phyloP scores from a whole-genome alignment of 2,888 invertebrate genomes.

The Prenolepis imparis region DNA sequence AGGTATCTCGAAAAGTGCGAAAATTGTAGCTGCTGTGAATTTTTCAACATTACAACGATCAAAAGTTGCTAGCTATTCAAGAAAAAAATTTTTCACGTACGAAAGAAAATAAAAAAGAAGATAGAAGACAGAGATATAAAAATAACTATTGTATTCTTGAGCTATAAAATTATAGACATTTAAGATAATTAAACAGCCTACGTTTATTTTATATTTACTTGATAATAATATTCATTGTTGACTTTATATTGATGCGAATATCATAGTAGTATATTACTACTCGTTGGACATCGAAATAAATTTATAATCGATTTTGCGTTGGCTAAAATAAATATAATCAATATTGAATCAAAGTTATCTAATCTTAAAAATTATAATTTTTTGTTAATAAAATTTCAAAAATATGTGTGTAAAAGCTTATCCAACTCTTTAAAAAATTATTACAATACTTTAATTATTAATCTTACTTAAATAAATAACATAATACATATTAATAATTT shows the following conservation, averaged over 20 bases:
- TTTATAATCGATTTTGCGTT: background rate
- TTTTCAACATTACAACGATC: background rate
- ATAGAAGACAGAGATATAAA: background rate
- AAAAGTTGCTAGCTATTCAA: background rate
- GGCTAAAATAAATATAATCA: background rate
- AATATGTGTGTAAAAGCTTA: background rate
- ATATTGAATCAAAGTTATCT: background rate
- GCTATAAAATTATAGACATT: background rate
- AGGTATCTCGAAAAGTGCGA: conserved; percentile 8
- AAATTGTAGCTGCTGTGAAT: conserved; percentile 25
- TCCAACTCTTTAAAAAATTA: background rate
- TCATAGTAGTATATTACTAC: background rate
- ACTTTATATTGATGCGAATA: conserved; percentile 20
- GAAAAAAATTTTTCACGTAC: background rate
- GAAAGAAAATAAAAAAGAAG: background rate
- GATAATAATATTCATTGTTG: too few species aligned
- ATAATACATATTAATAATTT: background rate
- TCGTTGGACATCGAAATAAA: conserved; percentile 1
- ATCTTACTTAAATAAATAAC: background rate
- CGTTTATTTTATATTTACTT: too few species aligned
- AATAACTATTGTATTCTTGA: conserved; percentile 1
- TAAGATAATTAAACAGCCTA: too few species aligned
- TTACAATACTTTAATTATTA: background rate
- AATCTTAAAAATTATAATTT: background rate
- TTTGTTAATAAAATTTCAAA: background rate